Evolutionary conservation across 2,113 vertebrate species (phyloP).

Genomic region (Trachemys scripta): DNA sequence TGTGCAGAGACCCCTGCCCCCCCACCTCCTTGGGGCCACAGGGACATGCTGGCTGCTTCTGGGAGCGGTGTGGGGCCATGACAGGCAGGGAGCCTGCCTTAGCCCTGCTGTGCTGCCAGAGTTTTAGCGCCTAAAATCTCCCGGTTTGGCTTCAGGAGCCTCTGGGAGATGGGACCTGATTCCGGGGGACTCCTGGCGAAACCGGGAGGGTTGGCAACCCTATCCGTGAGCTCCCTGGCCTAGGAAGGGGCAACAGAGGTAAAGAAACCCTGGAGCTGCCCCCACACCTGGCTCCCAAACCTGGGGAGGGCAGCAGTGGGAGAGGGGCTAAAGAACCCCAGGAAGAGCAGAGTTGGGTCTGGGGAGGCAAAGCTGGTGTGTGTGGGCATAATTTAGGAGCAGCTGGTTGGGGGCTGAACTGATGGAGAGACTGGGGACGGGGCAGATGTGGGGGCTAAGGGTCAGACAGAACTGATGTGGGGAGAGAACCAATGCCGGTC

Average conservation of each 20-base stretch:
- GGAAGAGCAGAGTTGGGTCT: neutral
- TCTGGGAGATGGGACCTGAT: too few relatives aligned
- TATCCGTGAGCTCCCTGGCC: too few relatives aligned
- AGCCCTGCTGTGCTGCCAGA: too few relatives aligned
- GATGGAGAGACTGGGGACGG: neutral
- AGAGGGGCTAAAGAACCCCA: neutral
- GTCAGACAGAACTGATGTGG: neutral
- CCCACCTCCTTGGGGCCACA: too few relatives aligned
- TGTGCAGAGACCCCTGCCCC: too few relatives aligned
- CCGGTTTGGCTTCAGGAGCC: too few relatives aligned
- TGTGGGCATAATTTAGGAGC: neutral
- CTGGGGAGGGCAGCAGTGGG: neutral
- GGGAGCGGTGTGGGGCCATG: too few relatives aligned
- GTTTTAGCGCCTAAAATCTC: too few relatives aligned
- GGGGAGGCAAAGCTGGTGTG: neutral
- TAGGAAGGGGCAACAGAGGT: neutral
- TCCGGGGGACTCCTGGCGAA: too few relatives aligned
- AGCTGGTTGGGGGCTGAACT: neutral
- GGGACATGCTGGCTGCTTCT: too few relatives aligned
- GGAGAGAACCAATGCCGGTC: neutral
- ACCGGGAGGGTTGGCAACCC: too few relatives aligned
- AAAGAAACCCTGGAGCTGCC: neutral
- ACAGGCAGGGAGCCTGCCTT: too few relatives aligned
- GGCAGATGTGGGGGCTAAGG: neutral
- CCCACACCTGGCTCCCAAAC: neutral